Evolutionary conservation across 2,113 vertebrate genomes (phyloP), one percentile per base, ranked within the genome.

Genomic region (Platysteira castanea): DNA sequence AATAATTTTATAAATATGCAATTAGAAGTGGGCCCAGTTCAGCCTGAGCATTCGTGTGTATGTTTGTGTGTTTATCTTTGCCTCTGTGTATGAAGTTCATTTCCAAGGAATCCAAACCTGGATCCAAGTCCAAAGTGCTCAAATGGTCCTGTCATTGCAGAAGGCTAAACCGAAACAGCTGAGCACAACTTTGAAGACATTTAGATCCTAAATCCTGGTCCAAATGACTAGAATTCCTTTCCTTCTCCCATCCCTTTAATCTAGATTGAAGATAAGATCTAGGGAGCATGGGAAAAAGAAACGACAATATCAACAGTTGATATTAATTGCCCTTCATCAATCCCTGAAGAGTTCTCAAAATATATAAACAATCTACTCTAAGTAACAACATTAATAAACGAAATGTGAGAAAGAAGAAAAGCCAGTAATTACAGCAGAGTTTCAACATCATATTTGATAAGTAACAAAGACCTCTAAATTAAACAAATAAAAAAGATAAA

Each of bases 181-280:
- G 80, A 95, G 54, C 46, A 63, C 28, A 86, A n/a, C 57, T 88
- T 89, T 93, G 75, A 73, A 74, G 73, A 70, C 39, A 56, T 82
- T 93, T 83, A 67, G 19, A 87, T 86, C 91, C 42, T 95, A 79
- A 77, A 93, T 88, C 64, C 27, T 61, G 30, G 15, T 89, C 90
- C 95, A 95, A 78, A 88, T 95, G 15, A 61, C 37, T 94, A 86
- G 60, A 80, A 90, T 95, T 93, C 84, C 35, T 94, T 31, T 92
- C 31, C 20, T 74, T 74, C 63, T 95, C 61, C 42, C 28, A 61
- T 65, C 31, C 23, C 49, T 97, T 93, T 95, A 93, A 93, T 95
- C 75, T 93, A 87, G 71, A 93, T 85, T 87, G 84, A 69, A 84
- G 94, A 95, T 96, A 96, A 92, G 16, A 95, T 93, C 65, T 79